Base-by-base conservation (phyloP, 2,888 invertebrate species). In the Erynnis tages region DNA sequence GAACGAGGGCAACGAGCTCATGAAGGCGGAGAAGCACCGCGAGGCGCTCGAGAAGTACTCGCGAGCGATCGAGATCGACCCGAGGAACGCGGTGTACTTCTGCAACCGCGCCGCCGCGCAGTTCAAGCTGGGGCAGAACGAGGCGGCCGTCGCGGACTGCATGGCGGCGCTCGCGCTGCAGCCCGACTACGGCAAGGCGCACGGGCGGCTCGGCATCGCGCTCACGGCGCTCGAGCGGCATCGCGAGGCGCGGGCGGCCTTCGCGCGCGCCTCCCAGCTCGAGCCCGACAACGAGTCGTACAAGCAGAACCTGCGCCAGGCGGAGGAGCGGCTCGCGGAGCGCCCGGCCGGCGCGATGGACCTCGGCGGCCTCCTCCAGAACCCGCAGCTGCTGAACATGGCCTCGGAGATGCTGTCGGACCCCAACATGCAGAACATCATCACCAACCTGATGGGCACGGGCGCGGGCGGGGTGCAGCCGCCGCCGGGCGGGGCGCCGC, bases 41-140 rank as follows among this genome's bases (percentile, higher is more conserved):
- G 97, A 97, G 73, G 98, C 98, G 8, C 82, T 98, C 25, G 91
- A 93, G 8, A 93, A 93, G 66, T 98, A 98, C 76, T 93, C 96
- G 56, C 94, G 96, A 66, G 98, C 99, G 7, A 96, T 99, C 60
- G 91, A 93, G 65, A 86, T 97, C 53, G 96, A 98, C 77, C 93
- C 94, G 16, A 92, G 92, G 56, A 98, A 98, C 88, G 95, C 98
- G 0, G 96, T 99, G 21, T 99, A 95, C 84, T 99, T 96, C 79
- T 98, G 98, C 79, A 99, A 99, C 78, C 93, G 99, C 61, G 99
- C 99, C 37, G 99, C 99, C 1, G 98, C 98, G 0, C 94, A 95
- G 76, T 98, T 96, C 73, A 97, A 97, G 73, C 85, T 98, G 60
- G 95, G 95, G 41, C 93, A 96, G 69, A 94, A 97, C 71, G 91